Evolutionary conservation across 2,888 invertebrate genomes (phyloP).

Genomic region (Nezara viridula): DNA sequence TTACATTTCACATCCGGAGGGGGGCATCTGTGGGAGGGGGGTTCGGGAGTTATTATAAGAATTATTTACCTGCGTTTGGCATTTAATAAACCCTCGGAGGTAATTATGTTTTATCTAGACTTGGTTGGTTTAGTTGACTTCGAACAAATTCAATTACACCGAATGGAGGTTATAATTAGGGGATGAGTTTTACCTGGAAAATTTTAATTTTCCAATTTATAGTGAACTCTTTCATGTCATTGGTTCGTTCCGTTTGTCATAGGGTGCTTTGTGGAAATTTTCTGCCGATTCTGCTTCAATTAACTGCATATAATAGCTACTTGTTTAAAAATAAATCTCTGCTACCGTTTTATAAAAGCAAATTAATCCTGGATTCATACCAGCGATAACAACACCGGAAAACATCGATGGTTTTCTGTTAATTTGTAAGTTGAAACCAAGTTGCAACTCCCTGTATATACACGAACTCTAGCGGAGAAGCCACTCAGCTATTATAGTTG

Average conservation of each 20-base stretch:
- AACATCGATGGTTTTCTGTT: too few species aligned
- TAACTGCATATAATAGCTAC: conserved; percentile 11
- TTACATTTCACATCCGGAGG: background rate
- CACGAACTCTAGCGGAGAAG: too few species aligned
- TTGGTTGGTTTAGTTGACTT: conserved; percentile 43
- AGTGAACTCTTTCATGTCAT: conserved; percentile 45
- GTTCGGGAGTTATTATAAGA: background rate
- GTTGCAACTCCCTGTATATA: too few species aligned
- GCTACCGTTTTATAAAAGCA: background rate
- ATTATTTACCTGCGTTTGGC: conserved; percentile 41
- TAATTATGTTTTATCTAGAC: conserved; percentile 34
- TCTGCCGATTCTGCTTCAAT: conserved; percentile 36
- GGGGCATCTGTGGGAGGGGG: background rate
- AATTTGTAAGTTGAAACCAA: too few species aligned
- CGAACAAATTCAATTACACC: conserved; percentile 27
- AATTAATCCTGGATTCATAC: background rate
- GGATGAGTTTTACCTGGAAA: background rate
- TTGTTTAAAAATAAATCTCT: background rate
- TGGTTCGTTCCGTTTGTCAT: conserved; percentile 48
- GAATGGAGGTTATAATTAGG: background rate
- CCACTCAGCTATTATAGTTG: too few species aligned
- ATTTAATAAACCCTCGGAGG: conserved; percentile 5
- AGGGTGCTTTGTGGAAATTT: background rate
- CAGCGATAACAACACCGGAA: background rate
- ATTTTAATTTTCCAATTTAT: conserved; percentile 28